A percentile compares a stretch with the other conserved stretches of the same genome.
Evolutionary conservation across 2,888 invertebrate genomes (phyloP).

Genomic region (Palloptera scutellata): DNA sequence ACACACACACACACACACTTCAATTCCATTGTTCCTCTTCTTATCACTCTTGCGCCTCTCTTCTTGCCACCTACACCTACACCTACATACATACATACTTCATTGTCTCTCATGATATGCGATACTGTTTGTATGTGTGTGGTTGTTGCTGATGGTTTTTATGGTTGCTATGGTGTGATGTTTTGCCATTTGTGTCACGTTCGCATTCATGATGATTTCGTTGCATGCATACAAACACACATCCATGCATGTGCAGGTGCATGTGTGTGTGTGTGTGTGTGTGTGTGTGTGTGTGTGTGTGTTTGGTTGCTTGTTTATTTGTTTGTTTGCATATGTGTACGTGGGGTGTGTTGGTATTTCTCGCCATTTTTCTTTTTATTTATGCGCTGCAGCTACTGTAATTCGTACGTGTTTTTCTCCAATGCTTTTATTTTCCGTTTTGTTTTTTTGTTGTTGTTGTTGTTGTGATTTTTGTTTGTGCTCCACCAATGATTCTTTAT

Average conservation of each 20-base stretch:
- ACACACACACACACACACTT: neutral
- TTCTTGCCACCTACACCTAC: too few species aligned
- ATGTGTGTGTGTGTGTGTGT: slow-evolving; percentile 15
- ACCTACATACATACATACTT: too few species aligned
- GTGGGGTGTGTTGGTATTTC: slow-evolving; percentile 29
- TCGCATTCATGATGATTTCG: slow-evolving; percentile 55
- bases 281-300: slow-evolving; percentile 5
- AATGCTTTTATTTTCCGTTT: neutral
- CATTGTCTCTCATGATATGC: too few species aligned
- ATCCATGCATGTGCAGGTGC: neutral
- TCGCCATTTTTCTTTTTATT: slow-evolving; percentile 48
- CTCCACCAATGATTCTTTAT: neutral
- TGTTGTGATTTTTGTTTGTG: neutral
- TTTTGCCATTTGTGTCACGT: slow-evolving; percentile 60
- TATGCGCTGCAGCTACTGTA: slow-evolving; percentile 18
- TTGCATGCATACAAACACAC: slow-evolving; percentile 13
- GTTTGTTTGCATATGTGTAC: slow-evolving; percentile 7
- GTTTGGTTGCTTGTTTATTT: slow-evolving; percentile 18
- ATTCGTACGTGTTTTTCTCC: slow-evolving; percentile 28
- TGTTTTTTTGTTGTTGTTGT: neutral
- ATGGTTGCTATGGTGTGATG: slow-evolving; percentile 30
- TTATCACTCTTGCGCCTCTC: too few species aligned
- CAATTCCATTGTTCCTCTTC: too few species aligned
- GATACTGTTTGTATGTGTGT: slow-evolving; percentile 3
- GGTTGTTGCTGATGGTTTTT: slow-evolving; percentile 21